These are phyloP conservation scores for Trichogramma pretiosum DNA, from an alignment of 1,140 invertebrate genomes.

Conservation along the genomic window DNA sequence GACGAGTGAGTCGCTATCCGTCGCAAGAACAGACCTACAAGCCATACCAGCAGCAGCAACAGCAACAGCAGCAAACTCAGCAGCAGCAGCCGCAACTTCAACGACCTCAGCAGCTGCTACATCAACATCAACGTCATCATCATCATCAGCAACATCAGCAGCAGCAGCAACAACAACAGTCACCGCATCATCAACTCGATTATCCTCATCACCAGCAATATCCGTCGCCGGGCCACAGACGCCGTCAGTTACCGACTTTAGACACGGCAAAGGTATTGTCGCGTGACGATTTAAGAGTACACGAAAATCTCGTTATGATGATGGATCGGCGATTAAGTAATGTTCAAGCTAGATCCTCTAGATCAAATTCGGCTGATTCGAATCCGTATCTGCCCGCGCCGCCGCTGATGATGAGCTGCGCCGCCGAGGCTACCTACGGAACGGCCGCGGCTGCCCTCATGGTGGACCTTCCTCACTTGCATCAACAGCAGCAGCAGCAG, in stretches of 20 bases:
- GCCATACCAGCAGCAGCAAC: too few relatives aligned
- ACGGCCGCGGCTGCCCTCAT: background rate
- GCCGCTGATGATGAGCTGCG: background rate
- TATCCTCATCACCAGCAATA: too few relatives aligned
- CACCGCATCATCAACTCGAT: constrained; percentile 12
- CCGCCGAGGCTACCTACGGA: background rate
- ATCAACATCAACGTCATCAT: too few relatives aligned
- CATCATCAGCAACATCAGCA: too few relatives aligned
- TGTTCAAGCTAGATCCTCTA: constrained; percentile 26
- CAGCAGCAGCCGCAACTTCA: too few relatives aligned
- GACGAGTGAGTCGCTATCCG: constrained; percentile 48
- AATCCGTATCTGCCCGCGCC: background rate
- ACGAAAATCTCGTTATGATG: constrained; percentile 33
- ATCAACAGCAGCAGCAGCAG: background rate
- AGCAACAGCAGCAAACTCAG: too few relatives aligned
- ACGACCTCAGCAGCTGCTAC: too few relatives aligned
- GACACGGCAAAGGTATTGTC: background rate
- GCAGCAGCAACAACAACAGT: too few relatives aligned
- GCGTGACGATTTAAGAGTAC: constrained; percentile 26
- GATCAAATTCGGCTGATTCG: constrained; percentile 15
- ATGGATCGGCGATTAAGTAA: constrained; percentile 39
- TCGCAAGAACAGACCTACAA: too few relatives aligned
- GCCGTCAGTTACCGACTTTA: constrained; percentile 14
- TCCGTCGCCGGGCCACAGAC: too few relatives aligned
- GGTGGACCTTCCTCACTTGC: background rate